Base-by-base conservation (phyloP, 2,113 vertebrate species). In the Anas platyrhynchos region DNA sequence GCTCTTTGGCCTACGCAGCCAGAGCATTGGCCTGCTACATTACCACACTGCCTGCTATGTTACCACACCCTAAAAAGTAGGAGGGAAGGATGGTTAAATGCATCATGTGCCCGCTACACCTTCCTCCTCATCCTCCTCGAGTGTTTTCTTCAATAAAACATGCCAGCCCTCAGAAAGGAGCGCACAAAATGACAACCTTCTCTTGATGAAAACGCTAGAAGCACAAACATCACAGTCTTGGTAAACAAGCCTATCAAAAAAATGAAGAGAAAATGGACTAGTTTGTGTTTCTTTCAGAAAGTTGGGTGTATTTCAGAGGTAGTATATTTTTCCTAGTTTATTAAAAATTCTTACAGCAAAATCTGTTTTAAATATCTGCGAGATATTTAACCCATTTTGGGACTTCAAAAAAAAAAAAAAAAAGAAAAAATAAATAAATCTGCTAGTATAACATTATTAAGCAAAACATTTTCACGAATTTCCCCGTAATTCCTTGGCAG, bases 291-390 rank as follows among this genome's bases (percentile, higher is more conserved):
- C 93, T 96, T 92, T 91, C 71, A 69, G 63, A 56, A 91, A 94
- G 62, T 5, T 80, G 77, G 36, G 55, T 94, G 96, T 91, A 95
- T 94, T 97, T 97, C 96, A 95, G 91, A 96, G 88, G 95, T 92
- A 96, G 92, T 94, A 96, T 87, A 89, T 93, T 94, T 93, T 83
- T 80, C 66, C 38, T 80, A 54, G 68, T 67, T 82, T 79, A 82
- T 46, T 83, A 52, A 67, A 87, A 89, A 93, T 66, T 61, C n/a
- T 59, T 59, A 31, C 0, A 3, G 25, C 22, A 94, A 79, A 20
- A 86, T 92, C 27, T 86, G 0, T 52, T 91, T 88, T 95, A 41
- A 41, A 41, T 41, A 41, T 63, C 84, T 59, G 43, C 7, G 26
- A 36, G 65, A 94, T 65, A 90, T 52, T 82, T 83, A 26, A 48